Evolutionary conservation across 2,888 invertebrate species (phyloP).

Genomic region (Caenorhabditis becei): DNA sequence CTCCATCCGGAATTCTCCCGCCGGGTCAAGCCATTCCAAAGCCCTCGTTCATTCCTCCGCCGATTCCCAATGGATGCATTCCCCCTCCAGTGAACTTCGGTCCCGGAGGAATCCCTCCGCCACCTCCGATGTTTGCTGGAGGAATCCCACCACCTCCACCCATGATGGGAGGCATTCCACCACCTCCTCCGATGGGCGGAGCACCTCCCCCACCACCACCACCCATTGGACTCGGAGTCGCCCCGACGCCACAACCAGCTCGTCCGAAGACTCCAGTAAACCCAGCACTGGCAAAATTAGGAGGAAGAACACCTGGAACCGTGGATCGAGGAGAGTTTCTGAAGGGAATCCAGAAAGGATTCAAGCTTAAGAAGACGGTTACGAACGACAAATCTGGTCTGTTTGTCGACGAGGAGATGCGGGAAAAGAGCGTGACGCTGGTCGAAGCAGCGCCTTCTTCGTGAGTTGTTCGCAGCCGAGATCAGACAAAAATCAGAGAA

Average conservation of each 20-base stretch:
- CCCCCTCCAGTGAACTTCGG: constrained; percentile 28
- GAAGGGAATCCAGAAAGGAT: constrained; percentile 69
- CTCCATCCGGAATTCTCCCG: constrained; percentile 58
- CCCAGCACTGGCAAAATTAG: constrained; percentile 71
- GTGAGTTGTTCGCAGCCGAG: constrained; percentile 44
- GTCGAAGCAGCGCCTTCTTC: constrained; percentile 63
- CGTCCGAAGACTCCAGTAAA: constrained; percentile 59
- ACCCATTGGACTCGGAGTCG: constrained; percentile 16
- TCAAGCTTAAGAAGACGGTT: constrained; percentile 72
- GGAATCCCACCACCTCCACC: constrained; percentile 67
- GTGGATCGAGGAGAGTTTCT: constrained; percentile 72
- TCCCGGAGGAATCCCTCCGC: constrained; percentile 49
- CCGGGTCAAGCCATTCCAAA: constrained; percentile 51
- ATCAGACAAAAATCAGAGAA: background rate
- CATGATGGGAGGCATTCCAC: constrained; percentile 38
- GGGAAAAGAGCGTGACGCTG: constrained; percentile 59
- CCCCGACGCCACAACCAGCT: constrained; percentile 38
- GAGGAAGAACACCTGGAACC: constrained; percentile 62
- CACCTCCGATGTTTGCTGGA: constrained; percentile 50
- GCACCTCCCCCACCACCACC: constrained; percentile 66
- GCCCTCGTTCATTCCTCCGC: constrained; percentile 50
- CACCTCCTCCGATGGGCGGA: constrained; percentile 64
- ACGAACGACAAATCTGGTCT: constrained; percentile 77
- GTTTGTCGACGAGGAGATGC: constrained; percentile 74
- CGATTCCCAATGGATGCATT: constrained; percentile 43